Conservation (phyloP, 2,113 vertebrate species). For the Macaca nemestrina region DNA sequence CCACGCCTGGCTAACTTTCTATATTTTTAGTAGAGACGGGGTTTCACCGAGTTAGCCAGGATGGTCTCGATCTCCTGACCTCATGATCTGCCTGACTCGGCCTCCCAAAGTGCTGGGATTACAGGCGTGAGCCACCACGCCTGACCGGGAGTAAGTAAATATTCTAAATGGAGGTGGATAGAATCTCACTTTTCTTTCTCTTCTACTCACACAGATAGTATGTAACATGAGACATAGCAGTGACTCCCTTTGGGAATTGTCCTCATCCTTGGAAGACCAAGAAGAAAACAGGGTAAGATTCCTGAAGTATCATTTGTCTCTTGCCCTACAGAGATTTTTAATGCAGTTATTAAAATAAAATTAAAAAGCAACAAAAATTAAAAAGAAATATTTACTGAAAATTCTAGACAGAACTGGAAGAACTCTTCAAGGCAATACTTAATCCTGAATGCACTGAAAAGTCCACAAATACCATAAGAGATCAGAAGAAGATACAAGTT, state of each 20-base stretch:
- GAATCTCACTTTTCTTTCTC: not conserved
- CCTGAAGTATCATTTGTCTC: not conserved
- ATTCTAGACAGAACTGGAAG: not conserved
- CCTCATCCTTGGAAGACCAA: not conserved
- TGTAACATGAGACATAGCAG: not conserved
- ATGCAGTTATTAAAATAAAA: not conserved
- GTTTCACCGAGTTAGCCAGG: too few species aligned
- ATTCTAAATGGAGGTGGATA: not conserved
- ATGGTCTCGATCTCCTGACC: too few species aligned
- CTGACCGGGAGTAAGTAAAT: not conserved
- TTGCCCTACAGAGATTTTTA: not conserved
- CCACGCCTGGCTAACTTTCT: too few species aligned
- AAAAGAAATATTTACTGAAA: not conserved
- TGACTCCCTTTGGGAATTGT: not conserved
- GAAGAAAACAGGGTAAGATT: not conserved
- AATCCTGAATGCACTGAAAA: not conserved
- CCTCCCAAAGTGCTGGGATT: too few species aligned
- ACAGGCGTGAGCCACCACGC: too few species aligned
- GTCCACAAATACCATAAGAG: not conserved
- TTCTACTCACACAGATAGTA: not conserved
- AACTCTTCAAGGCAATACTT: not conserved
- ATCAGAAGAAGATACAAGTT: not conserved
- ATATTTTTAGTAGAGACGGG: too few species aligned
- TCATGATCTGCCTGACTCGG: too few species aligned
- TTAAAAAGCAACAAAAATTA: not conserved